Evolutionary conservation across 2,797 vertebrate genomes (phyloP).

Genomic region (Enteromius anoplus): DNA sequence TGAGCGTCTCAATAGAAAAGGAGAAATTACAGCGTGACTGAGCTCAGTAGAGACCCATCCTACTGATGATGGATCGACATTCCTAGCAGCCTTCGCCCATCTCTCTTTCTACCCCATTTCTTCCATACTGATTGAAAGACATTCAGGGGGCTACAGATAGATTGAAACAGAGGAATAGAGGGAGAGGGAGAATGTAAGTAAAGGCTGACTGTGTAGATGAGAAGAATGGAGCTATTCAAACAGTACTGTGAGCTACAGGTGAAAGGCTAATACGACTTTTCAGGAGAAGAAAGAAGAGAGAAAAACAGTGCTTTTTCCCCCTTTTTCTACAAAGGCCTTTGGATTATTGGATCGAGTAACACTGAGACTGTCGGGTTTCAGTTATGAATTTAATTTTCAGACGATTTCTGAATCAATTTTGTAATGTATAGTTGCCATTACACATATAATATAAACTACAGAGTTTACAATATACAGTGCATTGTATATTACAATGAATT

Average conservation of each 20-base stretch:
- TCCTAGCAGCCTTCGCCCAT: conserved; percentile 59
- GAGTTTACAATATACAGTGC: not conserved
- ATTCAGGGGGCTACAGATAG: conserved; percentile 25
- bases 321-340: conserved; percentile 11
- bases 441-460: not conserved
- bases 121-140: conserved; percentile 11
- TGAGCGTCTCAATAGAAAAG: conserved; percentile 76
- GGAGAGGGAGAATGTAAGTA: conserved; percentile 45
- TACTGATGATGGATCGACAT: conserved; percentile 78
- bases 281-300: conserved; percentile 11
- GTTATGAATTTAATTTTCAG: conserved; percentile 13
- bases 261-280: conserved; percentile 46
- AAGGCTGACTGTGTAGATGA: conserved; percentile 45
- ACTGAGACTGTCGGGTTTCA: conserved; percentile 9
- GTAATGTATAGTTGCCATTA: not conserved
- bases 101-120: conserved; percentile 3
- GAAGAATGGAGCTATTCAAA: conserved; percentile 50
- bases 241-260: conserved; percentile 44
- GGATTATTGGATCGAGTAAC: conserved; percentile 23
- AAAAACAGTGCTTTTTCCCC: not conserved
- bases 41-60: conserved; percentile 79
- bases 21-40: conserved; percentile 80
- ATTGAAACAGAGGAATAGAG: conserved; percentile 49
- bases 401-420: not conserved
- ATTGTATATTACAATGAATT: not conserved